phyloP scores from a whole-genome alignment of 2,113 vertebrate species.

The Bos taurus region DNA sequence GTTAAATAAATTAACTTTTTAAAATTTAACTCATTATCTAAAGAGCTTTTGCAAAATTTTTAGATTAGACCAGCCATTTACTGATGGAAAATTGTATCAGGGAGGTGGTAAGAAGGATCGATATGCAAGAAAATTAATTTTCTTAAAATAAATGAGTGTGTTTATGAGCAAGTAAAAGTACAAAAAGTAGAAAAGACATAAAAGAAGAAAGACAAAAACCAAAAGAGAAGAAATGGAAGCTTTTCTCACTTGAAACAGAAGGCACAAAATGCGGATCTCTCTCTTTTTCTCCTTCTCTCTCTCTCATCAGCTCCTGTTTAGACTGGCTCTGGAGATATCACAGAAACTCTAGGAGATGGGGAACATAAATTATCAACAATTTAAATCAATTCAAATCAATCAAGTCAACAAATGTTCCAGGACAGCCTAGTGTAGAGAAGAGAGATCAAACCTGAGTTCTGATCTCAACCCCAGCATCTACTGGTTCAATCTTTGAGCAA shows the following conservation, averaged over 20 bases:
- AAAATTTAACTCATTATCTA: background rate
- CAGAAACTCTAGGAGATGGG: background rate
- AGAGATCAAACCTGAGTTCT: background rate
- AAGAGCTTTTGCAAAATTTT: background rate
- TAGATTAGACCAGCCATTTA: background rate
- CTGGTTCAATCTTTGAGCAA: background rate
- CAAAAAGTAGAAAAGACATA: background rate
- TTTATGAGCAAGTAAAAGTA: background rate
- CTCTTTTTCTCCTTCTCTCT: background rate
- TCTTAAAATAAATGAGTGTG: background rate
- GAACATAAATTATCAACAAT: background rate
- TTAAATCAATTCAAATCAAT: background rate
- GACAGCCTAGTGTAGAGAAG: background rate
- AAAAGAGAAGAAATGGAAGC: background rate
- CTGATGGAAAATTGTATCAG: background rate
- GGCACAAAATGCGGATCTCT: background rate
- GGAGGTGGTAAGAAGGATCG: background rate
- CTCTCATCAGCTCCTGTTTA: background rate
- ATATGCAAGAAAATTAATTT: background rate
- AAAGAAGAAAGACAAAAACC: background rate
- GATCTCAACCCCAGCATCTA: background rate
- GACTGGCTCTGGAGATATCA: background rate
- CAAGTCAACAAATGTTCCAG: background rate
- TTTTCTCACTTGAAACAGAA: background rate
- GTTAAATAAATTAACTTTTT: background rate